Evolutionary conservation across 2,888 invertebrate genomes (phyloP).

Genomic region (Exephanes ischioxanthus): DNA sequence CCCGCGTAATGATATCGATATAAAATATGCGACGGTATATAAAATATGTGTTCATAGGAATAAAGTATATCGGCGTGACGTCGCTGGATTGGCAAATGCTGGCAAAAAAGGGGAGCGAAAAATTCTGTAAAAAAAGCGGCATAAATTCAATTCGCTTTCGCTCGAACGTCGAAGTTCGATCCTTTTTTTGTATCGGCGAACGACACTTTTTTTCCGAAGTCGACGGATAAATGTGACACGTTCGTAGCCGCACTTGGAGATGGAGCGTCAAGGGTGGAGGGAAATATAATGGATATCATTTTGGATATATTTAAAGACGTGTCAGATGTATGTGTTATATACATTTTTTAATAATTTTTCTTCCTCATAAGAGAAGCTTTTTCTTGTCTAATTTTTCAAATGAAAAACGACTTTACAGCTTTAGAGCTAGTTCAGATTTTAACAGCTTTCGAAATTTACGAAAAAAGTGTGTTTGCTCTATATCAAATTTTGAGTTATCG

Average conservation of each 20-base stretch:
- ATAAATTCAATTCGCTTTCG: conserved; percentile 14
- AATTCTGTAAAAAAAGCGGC: not conserved
- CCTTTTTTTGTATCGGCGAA: not conserved
- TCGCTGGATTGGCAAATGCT: conserved; percentile 12
- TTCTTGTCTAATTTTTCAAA: no score
- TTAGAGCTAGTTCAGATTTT: no score
- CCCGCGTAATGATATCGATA: conserved; percentile 64
- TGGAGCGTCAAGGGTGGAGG: not conserved
- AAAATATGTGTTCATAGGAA: conserved; percentile 50
- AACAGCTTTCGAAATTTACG: no score
- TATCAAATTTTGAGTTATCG: no score
- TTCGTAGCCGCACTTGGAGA: not conserved
- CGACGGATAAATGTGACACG: not conserved
- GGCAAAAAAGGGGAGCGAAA: not conserved
- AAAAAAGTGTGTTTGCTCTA: no score
- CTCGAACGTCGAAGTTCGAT: not conserved
- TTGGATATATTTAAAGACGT: not conserved
- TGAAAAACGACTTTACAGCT: no score
- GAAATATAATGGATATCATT: not conserved
- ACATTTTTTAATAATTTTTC: not conserved
- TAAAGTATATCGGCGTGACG: conserved; percentile 35
- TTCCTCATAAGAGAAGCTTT: no score
- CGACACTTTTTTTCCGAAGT: not conserved
- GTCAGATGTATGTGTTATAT: not conserved
- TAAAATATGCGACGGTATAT: conserved; percentile 52